Conservation (phyloP, 1,140 invertebrate species). For the Conus betulinus region DNA sequence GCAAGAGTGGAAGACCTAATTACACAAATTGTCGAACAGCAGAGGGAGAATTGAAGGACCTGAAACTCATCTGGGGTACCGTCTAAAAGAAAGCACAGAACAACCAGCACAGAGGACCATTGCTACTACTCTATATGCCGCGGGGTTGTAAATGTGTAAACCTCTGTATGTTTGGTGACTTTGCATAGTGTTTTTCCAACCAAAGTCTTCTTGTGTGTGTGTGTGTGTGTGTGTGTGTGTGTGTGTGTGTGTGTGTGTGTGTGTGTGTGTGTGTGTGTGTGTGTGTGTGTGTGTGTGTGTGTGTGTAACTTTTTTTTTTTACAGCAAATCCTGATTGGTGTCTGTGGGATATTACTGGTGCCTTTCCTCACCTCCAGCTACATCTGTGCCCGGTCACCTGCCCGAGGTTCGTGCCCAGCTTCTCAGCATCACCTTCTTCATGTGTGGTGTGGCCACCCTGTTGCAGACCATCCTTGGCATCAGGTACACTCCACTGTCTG, state of each 20-base stretch:
- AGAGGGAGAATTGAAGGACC: no score
- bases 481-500: constrained; percentile 21
- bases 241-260: background rate
- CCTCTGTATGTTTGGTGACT: no score
- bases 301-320: constrained; percentile 29
- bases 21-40: no score
- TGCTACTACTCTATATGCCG: no score
- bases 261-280: background rate
- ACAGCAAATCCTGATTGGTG: constrained; percentile 60
- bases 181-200: no score
- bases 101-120: no score
- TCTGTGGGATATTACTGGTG: constrained; percentile 58
- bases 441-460: constrained; percentile 57
- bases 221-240: constrained; percentile 2
- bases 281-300: constrained; percentile 14
- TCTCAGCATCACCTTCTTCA: constrained; percentile 61
- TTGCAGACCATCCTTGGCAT: constrained; percentile 43
- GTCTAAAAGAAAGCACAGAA: no score
- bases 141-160: no score
- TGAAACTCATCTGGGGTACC: no score
- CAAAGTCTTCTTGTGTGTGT: background rate
- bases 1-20: no score
- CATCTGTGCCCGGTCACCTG: constrained; percentile 51
- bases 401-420: constrained; percentile 56
- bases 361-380: constrained; percentile 55